Percentiles rank a stretch among this genome's conserved stretches.
These are phyloP conservation scores for Gephyroberyx darwinii DNA, from an alignment of 2,797 vertebrate genomes.

Conservation along the genomic window DNA sequence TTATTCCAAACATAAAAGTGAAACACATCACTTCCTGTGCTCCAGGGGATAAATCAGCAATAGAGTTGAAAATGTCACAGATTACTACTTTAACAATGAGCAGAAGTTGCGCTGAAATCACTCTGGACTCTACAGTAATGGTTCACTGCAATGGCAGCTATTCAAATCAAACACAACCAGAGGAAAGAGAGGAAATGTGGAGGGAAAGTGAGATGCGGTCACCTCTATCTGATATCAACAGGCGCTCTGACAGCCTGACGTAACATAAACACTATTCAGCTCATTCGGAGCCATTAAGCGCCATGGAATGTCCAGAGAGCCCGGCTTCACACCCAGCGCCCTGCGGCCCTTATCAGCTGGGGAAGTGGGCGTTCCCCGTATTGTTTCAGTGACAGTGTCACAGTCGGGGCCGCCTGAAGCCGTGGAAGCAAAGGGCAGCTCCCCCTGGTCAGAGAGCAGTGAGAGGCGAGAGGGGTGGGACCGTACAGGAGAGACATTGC, in stretches of 20 bases:
- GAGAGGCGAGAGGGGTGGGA: background rate
- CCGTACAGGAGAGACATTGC: conserved; percentile 10
- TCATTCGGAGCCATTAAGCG: conserved; percentile 70
- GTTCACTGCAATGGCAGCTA: conserved; percentile 29
- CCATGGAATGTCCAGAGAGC: conserved; percentile 73
- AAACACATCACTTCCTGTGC: no score
- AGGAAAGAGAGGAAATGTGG: conserved; percentile 68
- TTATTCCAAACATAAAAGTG: no score
- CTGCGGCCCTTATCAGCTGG: conserved; percentile 76
- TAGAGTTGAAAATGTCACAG: no score
- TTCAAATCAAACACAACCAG: conserved; percentile 58
- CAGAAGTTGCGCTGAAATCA: conserved; percentile 8
- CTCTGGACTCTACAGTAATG: background rate
- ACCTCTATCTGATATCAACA: conserved; percentile 56
- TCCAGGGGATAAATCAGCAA: no score
- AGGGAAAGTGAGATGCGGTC: conserved; percentile 54
- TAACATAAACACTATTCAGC: conserved; percentile 73
- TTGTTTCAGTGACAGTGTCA: conserved; percentile 68
- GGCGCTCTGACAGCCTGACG: conserved; percentile 52
- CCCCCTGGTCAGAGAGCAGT: conserved; percentile 1
- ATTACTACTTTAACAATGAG: background rate
- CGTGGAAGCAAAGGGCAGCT: conserved; percentile 27
- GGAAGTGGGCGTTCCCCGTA: conserved; percentile 76
- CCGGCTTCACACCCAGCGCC: conserved; percentile 61
- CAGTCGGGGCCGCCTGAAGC: conserved; percentile 39